These are phyloP conservation scores for Synanthedon vespiformis DNA, from an alignment of 2,888 invertebrate genomes.

Conservation along the genomic window DNA sequence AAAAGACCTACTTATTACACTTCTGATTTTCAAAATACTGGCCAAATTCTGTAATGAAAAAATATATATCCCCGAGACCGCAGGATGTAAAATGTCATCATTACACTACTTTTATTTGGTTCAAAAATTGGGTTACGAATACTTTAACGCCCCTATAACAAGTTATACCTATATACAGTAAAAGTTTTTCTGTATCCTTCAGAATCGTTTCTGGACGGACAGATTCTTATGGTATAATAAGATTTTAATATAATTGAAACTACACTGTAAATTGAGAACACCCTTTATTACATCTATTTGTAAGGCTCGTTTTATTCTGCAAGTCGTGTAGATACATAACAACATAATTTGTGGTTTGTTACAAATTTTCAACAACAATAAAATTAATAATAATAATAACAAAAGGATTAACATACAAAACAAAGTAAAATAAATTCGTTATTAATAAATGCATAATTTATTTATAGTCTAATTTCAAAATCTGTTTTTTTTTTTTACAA, in stretches of 20 bases:
- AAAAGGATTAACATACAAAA: slow-evolving; percentile 22
- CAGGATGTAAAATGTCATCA: too few species aligned
- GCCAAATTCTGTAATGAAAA: too few species aligned
- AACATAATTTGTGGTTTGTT: slow-evolving; percentile 19
- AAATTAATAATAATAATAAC: slow-evolving; percentile 26
- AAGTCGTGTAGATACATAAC: neutral
- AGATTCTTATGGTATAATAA: too few species aligned
- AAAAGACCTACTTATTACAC: too few species aligned
- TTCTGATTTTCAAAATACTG: too few species aligned
- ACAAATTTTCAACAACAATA: slow-evolving; percentile 19
- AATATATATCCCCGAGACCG: too few species aligned
- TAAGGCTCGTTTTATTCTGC: slow-evolving; percentile 25
- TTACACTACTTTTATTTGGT: too few species aligned
- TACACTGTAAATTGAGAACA: neutral
- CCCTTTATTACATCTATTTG: slow-evolving; percentile 17
- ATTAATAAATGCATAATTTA: slow-evolving; percentile 54
- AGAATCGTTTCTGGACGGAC: too few species aligned
- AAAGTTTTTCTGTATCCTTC: too few species aligned
- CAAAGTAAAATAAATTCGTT: slow-evolving; percentile 64
- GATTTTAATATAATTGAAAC: neutral
- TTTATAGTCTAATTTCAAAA: slow-evolving; percentile 13
- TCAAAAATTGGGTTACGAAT: too few species aligned
- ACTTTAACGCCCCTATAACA: too few species aligned
- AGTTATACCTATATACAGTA: too few species aligned
- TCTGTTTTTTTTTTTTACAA: slow-evolving; percentile 22